Evolutionary conservation across 2,888 invertebrate species (phyloP).

Genomic region (Tenthredo scrophulariae): DNA sequence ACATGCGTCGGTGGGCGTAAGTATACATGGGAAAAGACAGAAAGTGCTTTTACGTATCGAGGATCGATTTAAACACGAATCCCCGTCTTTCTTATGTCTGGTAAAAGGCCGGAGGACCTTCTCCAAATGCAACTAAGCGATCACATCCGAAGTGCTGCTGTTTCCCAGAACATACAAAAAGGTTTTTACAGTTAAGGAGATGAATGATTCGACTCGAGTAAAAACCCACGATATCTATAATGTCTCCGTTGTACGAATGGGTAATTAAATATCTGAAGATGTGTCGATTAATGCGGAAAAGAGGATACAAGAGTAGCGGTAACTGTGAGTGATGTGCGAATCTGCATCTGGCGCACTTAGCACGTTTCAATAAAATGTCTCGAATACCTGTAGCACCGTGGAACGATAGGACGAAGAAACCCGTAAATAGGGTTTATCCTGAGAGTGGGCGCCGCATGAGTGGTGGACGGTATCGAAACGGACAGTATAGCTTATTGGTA

Average conservation of each 20-base stretch:
- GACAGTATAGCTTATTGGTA: slow-evolving; percentile 72
- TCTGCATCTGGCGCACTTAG: neutral
- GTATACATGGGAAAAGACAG: neutral
- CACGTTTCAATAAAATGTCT: neutral
- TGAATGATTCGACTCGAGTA: neutral
- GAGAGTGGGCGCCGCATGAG: slow-evolving; percentile 65
- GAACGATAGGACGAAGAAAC: slow-evolving; percentile 54
- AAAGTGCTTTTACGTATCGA: slow-evolving; percentile 51
- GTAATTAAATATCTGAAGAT: neutral
- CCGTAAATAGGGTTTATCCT: slow-evolving; percentile 61
- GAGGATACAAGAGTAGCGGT: neutral
- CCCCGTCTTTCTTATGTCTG: neutral
- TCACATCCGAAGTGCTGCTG: neutral
- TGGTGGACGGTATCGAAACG: slow-evolving; percentile 70
- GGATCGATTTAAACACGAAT: slow-evolving; percentile 44
- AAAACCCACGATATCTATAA: neutral
- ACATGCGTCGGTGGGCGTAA: neutral
- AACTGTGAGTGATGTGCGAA: neutral
- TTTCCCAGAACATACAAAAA: neutral
- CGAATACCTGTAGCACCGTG: neutral
- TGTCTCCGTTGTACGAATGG: neutral
- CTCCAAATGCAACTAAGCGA: neutral
- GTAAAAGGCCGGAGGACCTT: neutral
- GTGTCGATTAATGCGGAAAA: neutral
- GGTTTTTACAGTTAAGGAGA: neutral